Conservation (phyloP, 2,113 vertebrate genomes). For the Boleophthalmus pectinirostris region DNA sequence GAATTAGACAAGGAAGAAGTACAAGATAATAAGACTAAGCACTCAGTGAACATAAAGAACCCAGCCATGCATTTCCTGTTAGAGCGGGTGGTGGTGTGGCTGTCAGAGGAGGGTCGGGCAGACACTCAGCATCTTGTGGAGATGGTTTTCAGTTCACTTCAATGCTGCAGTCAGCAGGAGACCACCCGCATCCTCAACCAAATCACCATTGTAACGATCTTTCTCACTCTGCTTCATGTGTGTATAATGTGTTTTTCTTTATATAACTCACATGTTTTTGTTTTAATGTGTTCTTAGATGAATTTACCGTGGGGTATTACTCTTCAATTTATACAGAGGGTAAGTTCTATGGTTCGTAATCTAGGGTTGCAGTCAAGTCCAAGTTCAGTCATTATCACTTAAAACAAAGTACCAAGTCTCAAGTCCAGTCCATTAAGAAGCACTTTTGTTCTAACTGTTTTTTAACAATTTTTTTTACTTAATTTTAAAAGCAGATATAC, state of each 20-base stretch:
- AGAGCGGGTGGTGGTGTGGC: constrained; percentile 83
- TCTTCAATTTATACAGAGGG: constrained; percentile 91
- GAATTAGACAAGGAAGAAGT: constrained; percentile 58
- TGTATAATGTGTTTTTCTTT: neutral
- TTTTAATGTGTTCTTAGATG: constrained; percentile 73
- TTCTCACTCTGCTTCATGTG: neutral
- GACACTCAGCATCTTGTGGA: constrained; percentile 86
- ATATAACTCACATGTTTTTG: neutral
- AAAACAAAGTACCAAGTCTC: too few relatives aligned
- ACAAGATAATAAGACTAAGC: constrained; percentile 6
- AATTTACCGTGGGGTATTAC: constrained; percentile 84
- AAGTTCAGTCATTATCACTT: too few relatives aligned
- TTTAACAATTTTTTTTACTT: too few relatives aligned
- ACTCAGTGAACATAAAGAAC: constrained; percentile 56
- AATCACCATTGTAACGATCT: constrained; percentile 81
- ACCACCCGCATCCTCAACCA: constrained; percentile 85
- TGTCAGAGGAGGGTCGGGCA: constrained; percentile 79
- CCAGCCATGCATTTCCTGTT: constrained; percentile 86
- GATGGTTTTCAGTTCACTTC: constrained; percentile 90
- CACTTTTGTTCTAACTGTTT: too few relatives aligned
- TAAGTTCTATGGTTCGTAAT: constrained; percentile 51
- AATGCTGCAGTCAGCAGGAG: constrained; percentile 83
- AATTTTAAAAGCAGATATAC: too few relatives aligned
- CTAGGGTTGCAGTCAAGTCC: too few relatives aligned
- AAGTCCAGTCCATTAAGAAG: too few relatives aligned